Conservation (phyloP, 2,113 vertebrate species). For the Paracanthobrama guichenoti region DNA sequence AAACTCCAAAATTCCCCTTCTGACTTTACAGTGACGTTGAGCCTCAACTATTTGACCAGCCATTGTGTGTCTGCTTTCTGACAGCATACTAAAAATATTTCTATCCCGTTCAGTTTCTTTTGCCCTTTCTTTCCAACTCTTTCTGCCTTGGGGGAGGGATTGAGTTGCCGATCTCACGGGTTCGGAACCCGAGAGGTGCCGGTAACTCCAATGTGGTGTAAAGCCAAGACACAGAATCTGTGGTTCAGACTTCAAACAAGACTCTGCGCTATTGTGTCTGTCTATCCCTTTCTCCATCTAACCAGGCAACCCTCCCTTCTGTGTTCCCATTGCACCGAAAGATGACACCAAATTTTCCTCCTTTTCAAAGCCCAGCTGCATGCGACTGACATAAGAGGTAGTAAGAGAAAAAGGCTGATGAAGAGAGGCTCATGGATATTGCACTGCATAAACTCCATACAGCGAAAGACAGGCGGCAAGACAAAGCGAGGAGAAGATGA, state of each 20-base stretch:
- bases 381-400: constrained; percentile 30
- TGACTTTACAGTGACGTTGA: constrained; percentile 33
- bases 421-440: constrained; percentile 6
- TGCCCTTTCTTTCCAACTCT: neutral
- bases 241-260: constrained; percentile 51
- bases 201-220: constrained; percentile 25
- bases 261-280: constrained; percentile 38
- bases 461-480: neutral
- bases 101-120: constrained; percentile 19
- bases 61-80: constrained; percentile 31
- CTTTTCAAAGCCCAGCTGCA: constrained; percentile 32
- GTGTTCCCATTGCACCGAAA: constrained; percentile 29
- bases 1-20: constrained; percentile 44
- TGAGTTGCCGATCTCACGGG: constrained; percentile 22
- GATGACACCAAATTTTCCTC: constrained; percentile 34
- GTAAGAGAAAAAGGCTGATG: constrained; percentile 27
- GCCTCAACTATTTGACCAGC: constrained; percentile 32
- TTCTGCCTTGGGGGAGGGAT: constrained; percentile 31
- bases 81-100: constrained; percentile 39
- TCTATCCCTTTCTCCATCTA: neutral
- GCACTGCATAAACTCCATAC: constrained; percentile 18
- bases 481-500: neutral
- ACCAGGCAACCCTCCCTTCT: constrained; percentile 29
- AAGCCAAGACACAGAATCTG: constrained; percentile 10
- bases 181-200: constrained; percentile 39